phyloP scores from a whole-genome alignment of 2,113 vertebrate species.

The Callocephalon fimbriatum region DNA sequence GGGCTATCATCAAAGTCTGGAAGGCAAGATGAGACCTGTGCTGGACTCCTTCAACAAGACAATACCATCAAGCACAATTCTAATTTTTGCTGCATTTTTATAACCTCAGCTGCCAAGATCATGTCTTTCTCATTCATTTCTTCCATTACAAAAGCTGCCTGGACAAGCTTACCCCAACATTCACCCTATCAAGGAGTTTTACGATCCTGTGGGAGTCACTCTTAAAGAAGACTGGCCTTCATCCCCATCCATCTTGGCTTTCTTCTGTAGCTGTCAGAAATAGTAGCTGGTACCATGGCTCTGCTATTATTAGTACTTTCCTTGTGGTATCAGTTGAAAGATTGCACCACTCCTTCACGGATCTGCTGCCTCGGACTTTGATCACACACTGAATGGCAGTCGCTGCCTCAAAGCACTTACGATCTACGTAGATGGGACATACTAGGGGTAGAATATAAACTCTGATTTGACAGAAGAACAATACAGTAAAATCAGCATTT shows the following conservation, averaged over 20 bases:
- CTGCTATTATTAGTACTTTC: background rate
- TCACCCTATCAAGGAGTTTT: background rate
- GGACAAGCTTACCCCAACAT: background rate
- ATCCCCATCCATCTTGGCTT: background rate
- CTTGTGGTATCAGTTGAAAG: background rate
- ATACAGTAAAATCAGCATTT: background rate
- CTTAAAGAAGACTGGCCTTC: background rate
- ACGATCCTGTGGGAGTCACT: background rate
- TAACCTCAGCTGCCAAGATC: background rate
- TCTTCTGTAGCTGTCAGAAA: background rate
- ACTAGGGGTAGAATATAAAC: background rate
- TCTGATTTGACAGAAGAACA: background rate
- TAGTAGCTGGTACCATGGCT: background rate
- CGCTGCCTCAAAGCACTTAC: background rate
- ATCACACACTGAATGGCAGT: background rate
- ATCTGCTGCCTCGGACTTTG: background rate
- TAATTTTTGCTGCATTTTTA: background rate
- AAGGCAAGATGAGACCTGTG: background rate
- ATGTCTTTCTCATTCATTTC: background rate
- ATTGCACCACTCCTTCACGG: background rate
- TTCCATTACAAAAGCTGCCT: background rate
- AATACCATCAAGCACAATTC: background rate
- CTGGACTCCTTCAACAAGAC: background rate
- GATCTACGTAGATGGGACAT: background rate
- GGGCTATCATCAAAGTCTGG: background rate